Evolutionary conservation across 2,888 invertebrate species (phyloP).

Genomic region (Teleogryllus oceanicus): DNA sequence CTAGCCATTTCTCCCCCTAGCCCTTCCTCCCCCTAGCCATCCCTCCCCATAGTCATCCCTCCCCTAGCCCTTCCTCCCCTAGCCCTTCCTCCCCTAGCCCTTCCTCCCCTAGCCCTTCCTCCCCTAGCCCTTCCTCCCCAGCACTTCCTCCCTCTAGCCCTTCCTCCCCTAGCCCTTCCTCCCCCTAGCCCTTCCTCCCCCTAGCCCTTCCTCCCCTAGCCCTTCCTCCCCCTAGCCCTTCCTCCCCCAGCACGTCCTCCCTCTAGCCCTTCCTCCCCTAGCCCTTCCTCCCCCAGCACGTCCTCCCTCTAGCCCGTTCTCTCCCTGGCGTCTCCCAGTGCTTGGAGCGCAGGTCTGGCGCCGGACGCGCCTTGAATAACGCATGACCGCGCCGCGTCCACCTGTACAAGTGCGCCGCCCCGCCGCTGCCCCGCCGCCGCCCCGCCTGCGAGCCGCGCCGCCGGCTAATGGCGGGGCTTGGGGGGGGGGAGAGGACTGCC

Average conservation of each 20-base stretch:
- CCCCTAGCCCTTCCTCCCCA: neutral
- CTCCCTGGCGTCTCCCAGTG: neutral
- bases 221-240: too few relatives aligned
- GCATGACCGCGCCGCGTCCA: neutral
- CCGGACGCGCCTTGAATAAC: conserved; percentile 3
- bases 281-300: neutral
- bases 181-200: too few relatives aligned
- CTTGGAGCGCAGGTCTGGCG: too few relatives aligned
- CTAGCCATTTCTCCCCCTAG: too few relatives aligned
- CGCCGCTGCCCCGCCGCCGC: neutral
- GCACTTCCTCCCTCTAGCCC: neutral
- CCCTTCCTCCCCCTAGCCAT: too few relatives aligned
- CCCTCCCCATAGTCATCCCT: too few relatives aligned
- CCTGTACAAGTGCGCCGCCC: neutral
- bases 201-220: too few relatives aligned
- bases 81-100: neutral
- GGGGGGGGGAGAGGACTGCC: neutral
- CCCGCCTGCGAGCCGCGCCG: neutral
- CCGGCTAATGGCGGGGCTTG: neutral
- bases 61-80: too few relatives aligned
- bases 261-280: neutral
- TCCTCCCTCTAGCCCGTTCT: neutral
- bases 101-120: neutral
- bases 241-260: neutral
- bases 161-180: neutral